Conservation (phyloP, 2,113 vertebrate genomes). For the Xyliphius kryptos region DNA sequence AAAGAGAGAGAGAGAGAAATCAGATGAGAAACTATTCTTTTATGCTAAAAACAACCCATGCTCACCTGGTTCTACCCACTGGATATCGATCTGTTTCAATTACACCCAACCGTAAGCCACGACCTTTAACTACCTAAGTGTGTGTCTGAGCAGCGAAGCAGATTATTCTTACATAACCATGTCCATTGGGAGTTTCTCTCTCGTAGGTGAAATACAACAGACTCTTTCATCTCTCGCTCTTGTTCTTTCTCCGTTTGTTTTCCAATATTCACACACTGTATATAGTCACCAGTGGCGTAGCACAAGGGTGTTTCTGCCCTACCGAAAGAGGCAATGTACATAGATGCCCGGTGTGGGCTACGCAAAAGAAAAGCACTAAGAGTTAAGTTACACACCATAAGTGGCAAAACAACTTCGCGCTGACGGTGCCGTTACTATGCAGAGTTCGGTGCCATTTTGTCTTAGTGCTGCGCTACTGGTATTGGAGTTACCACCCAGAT, state of each 20-base stretch:
- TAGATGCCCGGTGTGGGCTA: no score
- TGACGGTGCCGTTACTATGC: no score
- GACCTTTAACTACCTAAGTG: constrained; percentile 30
- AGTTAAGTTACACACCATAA: no score
- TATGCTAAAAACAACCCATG: constrained; percentile 2
- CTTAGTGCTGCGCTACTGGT: no score
- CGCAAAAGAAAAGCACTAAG: no score
- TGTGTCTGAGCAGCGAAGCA: neutral
- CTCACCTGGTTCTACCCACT: neutral
- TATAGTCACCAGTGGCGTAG: no score
- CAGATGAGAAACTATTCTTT: constrained; percentile 8
- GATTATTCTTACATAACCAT: neutral
- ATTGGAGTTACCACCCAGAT: no score
- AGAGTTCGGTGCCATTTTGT: no score
- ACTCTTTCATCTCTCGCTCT: neutral
- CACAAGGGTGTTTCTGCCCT: no score
- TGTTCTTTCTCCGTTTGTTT: neutral
- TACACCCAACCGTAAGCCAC: constrained; percentile 16
- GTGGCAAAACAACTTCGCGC: no score
- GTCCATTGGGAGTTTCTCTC: constrained; percentile 1
- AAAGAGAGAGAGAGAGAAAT: neutral
- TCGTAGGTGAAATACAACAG: neutral
- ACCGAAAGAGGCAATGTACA: no score
- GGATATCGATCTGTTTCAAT: constrained; percentile 25
- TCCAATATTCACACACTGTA: no score